These are phyloP conservation scores for Thaleichthys pacificus DNA, from an alignment of 2,797 vertebrate species.

Conservation along the genomic window DNA sequence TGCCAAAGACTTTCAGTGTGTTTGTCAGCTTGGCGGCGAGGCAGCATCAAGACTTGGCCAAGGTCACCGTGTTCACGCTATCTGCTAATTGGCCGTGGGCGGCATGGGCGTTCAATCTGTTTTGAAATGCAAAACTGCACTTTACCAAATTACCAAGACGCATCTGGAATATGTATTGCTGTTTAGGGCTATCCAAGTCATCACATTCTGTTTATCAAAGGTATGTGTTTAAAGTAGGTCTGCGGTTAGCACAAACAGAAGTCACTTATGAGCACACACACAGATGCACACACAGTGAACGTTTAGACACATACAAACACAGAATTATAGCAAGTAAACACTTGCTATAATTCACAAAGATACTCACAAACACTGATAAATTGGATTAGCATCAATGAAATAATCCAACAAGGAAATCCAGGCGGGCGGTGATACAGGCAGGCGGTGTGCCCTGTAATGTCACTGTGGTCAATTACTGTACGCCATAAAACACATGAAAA, in stretches of 20 bases:
- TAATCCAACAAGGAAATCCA: conserved; percentile 35
- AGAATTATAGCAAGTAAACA: not conserved
- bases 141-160: conserved; percentile 68
- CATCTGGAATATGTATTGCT: conserved; percentile 65
- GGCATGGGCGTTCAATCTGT: conserved; percentile 55
- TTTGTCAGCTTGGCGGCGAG: conserved; percentile 45
- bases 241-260: not conserved
- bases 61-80: conserved; percentile 63
- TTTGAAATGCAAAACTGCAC: conserved; percentile 70
- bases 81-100: conserved; percentile 59
- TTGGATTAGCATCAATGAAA: conserved; percentile 33
- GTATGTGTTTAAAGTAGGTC: conserved; percentile 28
- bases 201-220: conserved; percentile 46
- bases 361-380: conserved; percentile 12
- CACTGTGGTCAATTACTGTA: conserved; percentile 49
- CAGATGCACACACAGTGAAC: not conserved
- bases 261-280: conserved; percentile 6
- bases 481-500: conserved; percentile 57
- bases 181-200: conserved; percentile 51
- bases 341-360: conserved; percentile 28
- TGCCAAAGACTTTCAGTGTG: conserved; percentile 41
- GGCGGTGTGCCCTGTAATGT: conserved; percentile 34
- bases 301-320: conserved; percentile 12
- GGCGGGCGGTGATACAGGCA: conserved; percentile 27
- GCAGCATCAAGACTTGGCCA: conserved; percentile 58